phyloP scores from a whole-genome alignment of 2,888 invertebrate species.

The Trimorus sp. region DNA sequence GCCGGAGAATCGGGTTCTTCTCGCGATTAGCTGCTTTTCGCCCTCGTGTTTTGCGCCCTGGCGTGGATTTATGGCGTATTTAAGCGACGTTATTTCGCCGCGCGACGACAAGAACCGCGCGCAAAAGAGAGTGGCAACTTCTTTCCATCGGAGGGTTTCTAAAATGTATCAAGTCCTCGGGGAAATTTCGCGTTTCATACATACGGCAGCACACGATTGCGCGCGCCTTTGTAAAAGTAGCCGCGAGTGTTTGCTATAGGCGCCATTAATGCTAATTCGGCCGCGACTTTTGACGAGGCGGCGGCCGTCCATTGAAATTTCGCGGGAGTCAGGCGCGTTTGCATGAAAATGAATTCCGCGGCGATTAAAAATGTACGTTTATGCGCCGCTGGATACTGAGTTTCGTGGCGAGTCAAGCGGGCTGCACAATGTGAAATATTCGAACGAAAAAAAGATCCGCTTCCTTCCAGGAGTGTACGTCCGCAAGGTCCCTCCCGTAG shows the following conservation, averaged over 20 bases:
- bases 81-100: conserved; percentile 63
- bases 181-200: conserved; percentile 75
- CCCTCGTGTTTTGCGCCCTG: conserved; percentile 52
- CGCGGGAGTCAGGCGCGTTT: neutral
- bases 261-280: conserved; percentile 56
- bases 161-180: conserved; percentile 73
- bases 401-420: neutral
- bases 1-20: conserved; percentile 42
- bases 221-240: conserved; percentile 61
- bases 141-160: conserved; percentile 65
- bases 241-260: conserved; percentile 33
- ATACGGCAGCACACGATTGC: conserved; percentile 64
- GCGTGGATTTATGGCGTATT: conserved; percentile 55
- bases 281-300: conserved; percentile 23
- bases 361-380: conserved; percentile 14
- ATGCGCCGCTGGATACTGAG: no score
- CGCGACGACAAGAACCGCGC: conserved; percentile 64
- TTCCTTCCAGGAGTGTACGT: conserved; percentile 60
- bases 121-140: conserved; percentile 67
- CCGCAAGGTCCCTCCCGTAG: conserved; percentile 62
- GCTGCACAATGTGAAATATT: conserved; percentile 48
- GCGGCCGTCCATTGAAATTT: no score
- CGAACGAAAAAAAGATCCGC: conserved; percentile 37
- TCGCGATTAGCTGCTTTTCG: conserved; percentile 55
- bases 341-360: conserved; percentile 26